Base-by-base conservation (phyloP, 1,140 invertebrate genomes). In the Leptopilina boulardi region DNA sequence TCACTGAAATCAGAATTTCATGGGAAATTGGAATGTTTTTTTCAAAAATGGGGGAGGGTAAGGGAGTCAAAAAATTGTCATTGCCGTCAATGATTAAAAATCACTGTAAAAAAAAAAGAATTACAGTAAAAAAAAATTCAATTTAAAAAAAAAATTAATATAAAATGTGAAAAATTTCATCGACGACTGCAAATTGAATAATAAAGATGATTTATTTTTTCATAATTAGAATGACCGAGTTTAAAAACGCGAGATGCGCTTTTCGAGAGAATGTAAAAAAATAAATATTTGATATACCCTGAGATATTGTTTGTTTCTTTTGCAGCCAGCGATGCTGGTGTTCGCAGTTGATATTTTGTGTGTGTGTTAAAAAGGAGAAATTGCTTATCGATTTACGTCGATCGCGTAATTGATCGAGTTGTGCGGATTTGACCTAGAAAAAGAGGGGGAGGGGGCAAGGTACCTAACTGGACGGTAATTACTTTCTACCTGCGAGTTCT, bases 401-500 rank as follows among this genome's bases (percentile, higher is more conserved):
- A 66, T 66, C 59, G 56, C 11, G 23, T 38, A 26, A 66, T 66
- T 13, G 59, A 34, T 30, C 59, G 59, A 26, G 21, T 66, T 66
- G 59, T 66, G 59, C 59, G 59, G 59, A 66, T 66, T 66, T 66
- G 59, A 66, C 59, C 59, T 66, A 66, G 59, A 66, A 66, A 66
- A 30, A n/a, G 42, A 15, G 15, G 47, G 47, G 47, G 47, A 15
- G 59, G 21, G 21, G 56, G 56, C 23, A 30, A 30, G 59, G 59
- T 66, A 66, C 78, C 80, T 88, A 85, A 80, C 77, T 88, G 87
- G 87, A 88, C 87, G 87, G 87, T 86, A 86, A 83, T 87, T 83
- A 83, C 76, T 84, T 82, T 80, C 80, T 87, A 87, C 75, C 76
- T 66, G 77, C 76, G 44, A 81, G 78, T 72, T 81, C 80, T 42